Evolutionary conservation across 2,113 vertebrate genomes (phyloP).

Genomic region (Toxotes jaculatrix): DNA sequence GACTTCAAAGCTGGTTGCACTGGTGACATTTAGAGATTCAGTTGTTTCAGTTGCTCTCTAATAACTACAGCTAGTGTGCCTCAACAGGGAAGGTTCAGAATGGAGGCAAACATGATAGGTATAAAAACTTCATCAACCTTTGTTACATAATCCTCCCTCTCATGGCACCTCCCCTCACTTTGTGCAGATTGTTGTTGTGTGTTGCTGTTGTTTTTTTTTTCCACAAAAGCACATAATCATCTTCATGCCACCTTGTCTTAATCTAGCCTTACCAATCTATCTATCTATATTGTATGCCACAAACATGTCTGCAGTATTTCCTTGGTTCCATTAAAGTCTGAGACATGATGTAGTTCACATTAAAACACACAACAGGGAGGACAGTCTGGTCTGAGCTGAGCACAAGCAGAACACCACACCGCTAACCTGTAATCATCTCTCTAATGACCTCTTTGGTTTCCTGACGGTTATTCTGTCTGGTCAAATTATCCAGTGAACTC

Average conservation of each 20-base stretch:
- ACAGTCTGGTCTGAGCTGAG: conserved; percentile 35
- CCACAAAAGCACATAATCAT: neutral
- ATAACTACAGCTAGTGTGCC: conserved; percentile 1
- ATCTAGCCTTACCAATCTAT: neutral
- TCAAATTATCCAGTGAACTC: conserved; percentile 52
- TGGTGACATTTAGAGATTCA: conserved; percentile 26
- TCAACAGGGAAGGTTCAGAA: neutral
- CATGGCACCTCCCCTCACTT: conserved; percentile 38
- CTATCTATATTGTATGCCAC: neutral
- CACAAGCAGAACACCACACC: conserved; percentile 35
- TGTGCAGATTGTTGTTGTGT: conserved; percentile 18
- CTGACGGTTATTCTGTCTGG: conserved; percentile 51
- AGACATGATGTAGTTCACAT: conserved; percentile 16
- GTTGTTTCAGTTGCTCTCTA: conserved; percentile 20
- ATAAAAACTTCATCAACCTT: conserved; percentile 39
- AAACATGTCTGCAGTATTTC: conserved; percentile 3
- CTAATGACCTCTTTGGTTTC: conserved; percentile 63
- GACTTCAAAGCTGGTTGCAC: conserved; percentile 38
- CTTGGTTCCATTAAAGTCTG: neutral
- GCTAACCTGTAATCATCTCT: conserved; percentile 58
- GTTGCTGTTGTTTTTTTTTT: neutral
- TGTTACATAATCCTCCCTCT: conserved; percentile 69
- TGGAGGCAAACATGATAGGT: conserved; percentile 45
- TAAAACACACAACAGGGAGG: conserved; percentile 30
- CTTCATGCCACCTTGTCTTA: conserved; percentile 8